Base-by-base conservation (phyloP, 2,888 invertebrate genomes). In the Erynnis tages region DNA sequence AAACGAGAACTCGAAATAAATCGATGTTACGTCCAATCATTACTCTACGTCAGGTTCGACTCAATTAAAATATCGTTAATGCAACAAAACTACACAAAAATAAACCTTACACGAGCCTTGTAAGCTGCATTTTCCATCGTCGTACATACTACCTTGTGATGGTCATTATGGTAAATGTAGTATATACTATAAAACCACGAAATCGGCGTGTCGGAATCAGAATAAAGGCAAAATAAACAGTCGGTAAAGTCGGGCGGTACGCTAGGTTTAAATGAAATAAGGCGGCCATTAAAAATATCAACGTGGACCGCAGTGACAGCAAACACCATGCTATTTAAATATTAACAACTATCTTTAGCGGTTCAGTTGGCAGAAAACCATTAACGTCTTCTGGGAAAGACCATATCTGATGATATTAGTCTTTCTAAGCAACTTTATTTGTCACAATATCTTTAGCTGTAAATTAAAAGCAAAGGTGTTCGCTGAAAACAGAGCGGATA, bases 31-130 rank as follows among this genome's bases (percentile, higher is more conserved):
- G 81, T 88, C 88, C 88, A 89, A 89, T 88, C 88, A 89, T 89
- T 89, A 89, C 80, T 89, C 87, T 66, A 86, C 79, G 89, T 89
- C 89, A 83, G 82, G 83, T 82, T 86, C 83, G 78, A 87, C 87
- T 88, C 88, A 88, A 89, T 89, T 89, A 89, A 89, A 89, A 89
- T 88, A 88, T 89, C 89, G 87, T 89, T 88, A 89, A 88, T 83
- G 79, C 60, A 61, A 59, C 56, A 63, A 63, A 71, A 70, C 62
- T 68, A 65, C 67, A 66, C 69, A 63, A 85, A 82, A 77, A 57
- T 54, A 67, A 62, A 82, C 83, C 73, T 73, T 83, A 76, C 52
- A n/a, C 0, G 1, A 17, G 30, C 27, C 13, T 10, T 48, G 65
- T 77, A 76, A 69, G 80, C 61, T 58, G 55, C 58, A 64, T 69